These are phyloP conservation scores for Trypoxylon attenuatum DNA, from an alignment of 2,888 invertebrate genomes.

Conservation along the genomic window DNA sequence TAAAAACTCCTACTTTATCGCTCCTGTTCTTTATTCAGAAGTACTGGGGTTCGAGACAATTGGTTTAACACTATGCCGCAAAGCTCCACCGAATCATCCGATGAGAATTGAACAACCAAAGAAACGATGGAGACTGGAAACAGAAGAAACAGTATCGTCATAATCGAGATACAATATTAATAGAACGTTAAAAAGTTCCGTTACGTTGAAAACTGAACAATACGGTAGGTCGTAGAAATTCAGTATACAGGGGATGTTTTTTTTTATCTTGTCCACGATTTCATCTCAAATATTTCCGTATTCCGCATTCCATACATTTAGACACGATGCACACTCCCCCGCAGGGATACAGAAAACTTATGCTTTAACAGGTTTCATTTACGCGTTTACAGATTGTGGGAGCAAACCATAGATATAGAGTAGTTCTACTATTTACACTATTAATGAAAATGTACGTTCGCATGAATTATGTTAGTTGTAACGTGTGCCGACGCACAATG, in stretches of 20 bases:
- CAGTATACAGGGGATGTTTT: constrained; percentile 6
- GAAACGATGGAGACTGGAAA: no score
- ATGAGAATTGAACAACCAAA: constrained; percentile 70
- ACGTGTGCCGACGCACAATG: constrained; percentile 1
- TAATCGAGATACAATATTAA: constrained; percentile 26
- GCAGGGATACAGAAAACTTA: constrained; percentile 1
- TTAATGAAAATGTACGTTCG: constrained; percentile 15
- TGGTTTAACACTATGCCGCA: constrained; percentile 78
- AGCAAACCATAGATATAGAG: constrained; percentile 26
- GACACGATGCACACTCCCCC: background rate
- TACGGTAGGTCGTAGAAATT: constrained; percentile 6
- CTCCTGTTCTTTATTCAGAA: constrained; percentile 58
- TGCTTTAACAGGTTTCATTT: constrained; percentile 32
- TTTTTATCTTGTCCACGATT: constrained; percentile 21
- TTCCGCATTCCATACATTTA: background rate
- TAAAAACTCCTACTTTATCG: background rate
- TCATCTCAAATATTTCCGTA: constrained; percentile 1
- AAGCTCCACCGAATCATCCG: constrained; percentile 76
- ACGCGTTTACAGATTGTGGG: constrained; percentile 25
- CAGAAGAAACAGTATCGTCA: no score
- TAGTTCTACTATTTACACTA: constrained; percentile 6
- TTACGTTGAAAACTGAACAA: constrained; percentile 22
- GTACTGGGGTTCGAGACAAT: constrained; percentile 75
- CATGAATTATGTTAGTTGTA: background rate
- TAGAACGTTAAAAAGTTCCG: constrained; percentile 3